These are phyloP conservation scores for Orycteropus afer DNA, from an alignment of 2,113 vertebrate species.

Conservation along the genomic window DNA sequence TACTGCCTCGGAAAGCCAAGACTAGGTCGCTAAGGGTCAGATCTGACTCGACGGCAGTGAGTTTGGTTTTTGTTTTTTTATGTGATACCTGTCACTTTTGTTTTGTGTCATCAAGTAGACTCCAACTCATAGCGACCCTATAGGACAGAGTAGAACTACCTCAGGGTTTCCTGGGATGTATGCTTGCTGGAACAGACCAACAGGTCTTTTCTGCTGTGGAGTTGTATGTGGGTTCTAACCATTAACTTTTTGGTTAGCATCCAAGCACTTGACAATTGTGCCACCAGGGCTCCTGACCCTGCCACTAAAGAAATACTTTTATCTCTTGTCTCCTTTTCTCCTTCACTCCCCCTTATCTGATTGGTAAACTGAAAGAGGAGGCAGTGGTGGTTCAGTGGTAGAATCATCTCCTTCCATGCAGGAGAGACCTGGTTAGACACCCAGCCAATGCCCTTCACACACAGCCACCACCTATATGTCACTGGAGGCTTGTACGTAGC, in stretches of 20 bases:
- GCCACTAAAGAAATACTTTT: not conserved
- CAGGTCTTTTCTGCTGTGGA: not conserved
- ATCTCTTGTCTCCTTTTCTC: not conserved
- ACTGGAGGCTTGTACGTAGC: not conserved
- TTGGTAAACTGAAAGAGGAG: not conserved
- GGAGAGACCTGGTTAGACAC: not conserved
- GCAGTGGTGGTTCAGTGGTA: not conserved
- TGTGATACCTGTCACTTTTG: not conserved
- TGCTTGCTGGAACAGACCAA: not conserved
- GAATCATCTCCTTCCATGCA: not conserved
- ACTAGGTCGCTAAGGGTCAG: too few relatives aligned
- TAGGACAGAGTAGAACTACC: not conserved
- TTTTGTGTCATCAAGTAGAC: not conserved
- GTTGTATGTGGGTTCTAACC: not conserved
- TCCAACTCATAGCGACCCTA: not conserved
- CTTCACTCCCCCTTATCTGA: not conserved
- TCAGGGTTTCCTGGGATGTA: not conserved
- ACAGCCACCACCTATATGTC: not conserved
- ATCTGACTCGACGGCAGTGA: too few relatives aligned
- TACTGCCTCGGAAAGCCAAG: too few relatives aligned
- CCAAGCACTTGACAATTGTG: not conserved
- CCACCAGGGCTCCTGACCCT: not conserved
- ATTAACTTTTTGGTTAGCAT: not conserved
- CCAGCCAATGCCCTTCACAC: not conserved
- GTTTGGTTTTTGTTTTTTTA: not conserved